Evolutionary conservation across 2,888 invertebrate genomes (phyloP).

Genomic region (Trichopria drosophilae): DNA sequence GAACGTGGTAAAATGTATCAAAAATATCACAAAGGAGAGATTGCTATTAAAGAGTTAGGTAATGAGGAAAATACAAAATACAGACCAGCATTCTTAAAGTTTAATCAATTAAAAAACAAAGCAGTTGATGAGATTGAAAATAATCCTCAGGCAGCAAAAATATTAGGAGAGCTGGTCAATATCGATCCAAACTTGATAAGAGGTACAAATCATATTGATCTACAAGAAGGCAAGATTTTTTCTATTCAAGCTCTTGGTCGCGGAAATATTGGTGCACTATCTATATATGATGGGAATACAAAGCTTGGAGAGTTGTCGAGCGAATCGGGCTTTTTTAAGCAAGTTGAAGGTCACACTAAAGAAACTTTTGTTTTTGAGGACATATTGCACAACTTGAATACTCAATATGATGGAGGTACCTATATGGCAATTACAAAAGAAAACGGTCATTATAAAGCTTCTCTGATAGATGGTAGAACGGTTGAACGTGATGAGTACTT

Average conservation of each 20-base stretch:
- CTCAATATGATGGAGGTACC: conserved; percentile 12
- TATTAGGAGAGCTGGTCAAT: conserved; percentile 19
- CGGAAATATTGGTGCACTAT: conserved; percentile 21
- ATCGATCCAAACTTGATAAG: conserved; percentile 20
- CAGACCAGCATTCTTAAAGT: conserved; percentile 5
- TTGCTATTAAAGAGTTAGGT: conserved; percentile 10
- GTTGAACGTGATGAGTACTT: conserved; percentile 22
- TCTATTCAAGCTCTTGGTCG: conserved; percentile 22
- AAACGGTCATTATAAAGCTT: conserved; percentile 20
- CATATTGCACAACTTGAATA: conserved; percentile 20
- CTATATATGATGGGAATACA: conserved; percentile 22
- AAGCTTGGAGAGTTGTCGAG: conserved; percentile 19
- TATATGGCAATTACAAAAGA: conserved; percentile 19
- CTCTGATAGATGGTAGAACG: conserved; percentile 18
- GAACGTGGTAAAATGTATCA: not conserved
- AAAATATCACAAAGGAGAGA: conserved; percentile 1
- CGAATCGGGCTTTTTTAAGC: conserved; percentile 22
- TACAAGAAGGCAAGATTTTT: conserved; percentile 23
- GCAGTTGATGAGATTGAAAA: no score
- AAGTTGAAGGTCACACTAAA: conserved; percentile 21
- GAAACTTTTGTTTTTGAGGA: conserved; percentile 20
- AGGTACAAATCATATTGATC: conserved; percentile 19
- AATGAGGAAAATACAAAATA: no score
- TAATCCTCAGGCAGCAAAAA: conserved; percentile 14
- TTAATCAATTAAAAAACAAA: no score